These are phyloP conservation scores for Xyrichtys novacula DNA, from an alignment of 2,797 vertebrate species.

Conservation along the genomic window DNA sequence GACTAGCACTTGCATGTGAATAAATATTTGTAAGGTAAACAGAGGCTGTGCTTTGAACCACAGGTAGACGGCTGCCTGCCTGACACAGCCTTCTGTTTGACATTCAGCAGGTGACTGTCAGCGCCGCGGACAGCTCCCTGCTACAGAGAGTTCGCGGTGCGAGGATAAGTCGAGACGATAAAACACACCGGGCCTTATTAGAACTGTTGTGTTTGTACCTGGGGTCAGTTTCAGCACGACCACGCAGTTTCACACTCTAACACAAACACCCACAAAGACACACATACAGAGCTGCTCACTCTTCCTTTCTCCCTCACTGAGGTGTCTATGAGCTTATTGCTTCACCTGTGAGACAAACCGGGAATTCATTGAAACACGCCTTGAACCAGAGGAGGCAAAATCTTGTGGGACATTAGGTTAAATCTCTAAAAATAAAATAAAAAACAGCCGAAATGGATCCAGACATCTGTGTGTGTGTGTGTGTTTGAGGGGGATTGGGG, in stretches of 20 bases:
- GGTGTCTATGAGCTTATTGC: slow-evolving; percentile 9
- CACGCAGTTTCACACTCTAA: slow-evolving; percentile 23
- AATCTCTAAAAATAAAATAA: slow-evolving; percentile 43
- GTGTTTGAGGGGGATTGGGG: slow-evolving; percentile 31
- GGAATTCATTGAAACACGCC: slow-evolving; percentile 28
- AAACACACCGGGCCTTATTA: slow-evolving; percentile 65
- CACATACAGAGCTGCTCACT: slow-evolving; percentile 21
- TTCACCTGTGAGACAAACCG: slow-evolving; percentile 29
- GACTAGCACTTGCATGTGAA: slow-evolving; percentile 20
- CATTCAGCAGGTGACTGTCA: slow-evolving; percentile 73
- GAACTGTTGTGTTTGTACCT: slow-evolving; percentile 47
- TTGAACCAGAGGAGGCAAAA: slow-evolving; percentile 4
- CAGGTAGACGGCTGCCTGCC: slow-evolving; percentile 37
- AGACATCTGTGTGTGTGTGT: slow-evolving; percentile 22
- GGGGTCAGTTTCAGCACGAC: slow-evolving; percentile 48
- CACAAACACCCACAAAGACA: slow-evolving; percentile 40
- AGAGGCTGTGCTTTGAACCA: slow-evolving; percentile 48
- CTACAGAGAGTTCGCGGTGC: slow-evolving; percentile 41
- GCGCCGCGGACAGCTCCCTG: slow-evolving; percentile 63
- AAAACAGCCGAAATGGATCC: slow-evolving; percentile 43
- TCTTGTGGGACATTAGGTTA: slow-evolving; percentile 49
- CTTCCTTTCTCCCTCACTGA: background rate
- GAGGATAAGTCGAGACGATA: slow-evolving; percentile 38
- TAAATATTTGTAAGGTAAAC: slow-evolving; percentile 23
- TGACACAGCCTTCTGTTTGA: slow-evolving; percentile 54